These are phyloP conservation scores for Papilio gigon DNA, from an alignment of 2,888 invertebrate species.

Conservation along the genomic window DNA sequence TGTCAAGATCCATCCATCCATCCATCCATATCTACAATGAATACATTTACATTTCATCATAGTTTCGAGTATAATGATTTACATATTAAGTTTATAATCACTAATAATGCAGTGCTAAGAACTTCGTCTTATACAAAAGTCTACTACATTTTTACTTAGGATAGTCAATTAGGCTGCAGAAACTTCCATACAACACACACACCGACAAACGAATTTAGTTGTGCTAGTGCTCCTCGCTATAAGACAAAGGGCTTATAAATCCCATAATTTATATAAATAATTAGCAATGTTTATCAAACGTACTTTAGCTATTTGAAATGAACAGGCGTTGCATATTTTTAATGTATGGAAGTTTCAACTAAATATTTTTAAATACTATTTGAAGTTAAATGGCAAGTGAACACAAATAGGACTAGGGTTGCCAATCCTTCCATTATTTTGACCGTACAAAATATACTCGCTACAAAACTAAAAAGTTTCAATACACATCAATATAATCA, in stretches of 20 bases:
- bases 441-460: conserved; percentile 19
- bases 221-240: neutral
- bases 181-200: conserved; percentile 8
- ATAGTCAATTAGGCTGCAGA: conserved; percentile 16
- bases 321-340: neutral
- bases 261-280: neutral
- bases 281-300: neutral
- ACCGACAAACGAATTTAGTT: neutral
- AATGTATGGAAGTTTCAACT: conserved; percentile 6
- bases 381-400: conserved; percentile 35
- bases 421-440: conserved; percentile 29
- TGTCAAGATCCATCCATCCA: neutral
- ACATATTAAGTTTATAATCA: neutral
- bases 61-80: conserved; percentile 7
- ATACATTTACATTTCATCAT: neutral
- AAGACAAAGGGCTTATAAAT: neutral
- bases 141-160: conserved; percentile 4
- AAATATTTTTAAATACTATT: neutral
- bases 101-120: conserved; percentile 6
- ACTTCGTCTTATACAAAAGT: neutral
- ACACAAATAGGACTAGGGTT: conserved; percentile 32
- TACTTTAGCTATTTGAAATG: neutral
- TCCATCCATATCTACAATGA: conserved; percentile 4
- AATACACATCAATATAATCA: conserved; percentile 2
- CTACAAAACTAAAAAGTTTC: conserved; percentile 14